Base-by-base conservation (phyloP, 2,797 vertebrate genomes). In the Oreochromis grahami region DNA sequence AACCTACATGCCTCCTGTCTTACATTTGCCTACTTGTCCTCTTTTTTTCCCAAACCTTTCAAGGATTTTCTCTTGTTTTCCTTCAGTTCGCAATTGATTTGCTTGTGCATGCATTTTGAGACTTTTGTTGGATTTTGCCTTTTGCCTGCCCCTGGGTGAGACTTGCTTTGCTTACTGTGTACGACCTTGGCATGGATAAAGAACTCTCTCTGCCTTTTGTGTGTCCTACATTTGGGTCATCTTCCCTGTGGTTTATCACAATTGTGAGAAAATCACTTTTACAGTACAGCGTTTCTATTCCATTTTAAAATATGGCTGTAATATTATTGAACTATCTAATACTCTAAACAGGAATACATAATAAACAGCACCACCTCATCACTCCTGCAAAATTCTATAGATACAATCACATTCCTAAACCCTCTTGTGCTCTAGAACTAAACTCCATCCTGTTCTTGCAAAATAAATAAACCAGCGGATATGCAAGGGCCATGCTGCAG, bases 31-130 rank as follows among this genome's bases (percentile, higher is more conserved):
- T 24, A 1, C n/a, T 15, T 65, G 60, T 41, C 36, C 32, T 36
- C 3, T 5, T 58, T 60, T 2, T 0, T 0, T 12, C 4, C 3
- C 32, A 21, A 5, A 36, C 10, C 1, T 38, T 41, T 38, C 60
- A 41, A 9, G 17, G 29, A 36, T 7, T n/a, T 63, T 63, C 2
- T 63, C 58, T n/a, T 36, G 63, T 24, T 1, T 68, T 68, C 3
- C 63, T 3, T 68, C 36, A 41, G 7, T 41, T 68, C 24, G n/a
- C 21, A 24, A 24, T 15, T 68, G n/a, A 68, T 41, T 68, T 65
- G 1, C 7, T 38, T 1, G 60, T 24, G 36, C 4, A 14, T 38
- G n/a, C 12, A 21, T 2, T 65, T 65, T 36, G 6, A 36, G 58
- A 63, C 32, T 63, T 4, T 63, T 36, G 32, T 36, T 36, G 58